These are phyloP conservation scores for Choloepus hoffmanni DNA, from an alignment of 2,113 vertebrate species.

Conservation along the genomic window DNA sequence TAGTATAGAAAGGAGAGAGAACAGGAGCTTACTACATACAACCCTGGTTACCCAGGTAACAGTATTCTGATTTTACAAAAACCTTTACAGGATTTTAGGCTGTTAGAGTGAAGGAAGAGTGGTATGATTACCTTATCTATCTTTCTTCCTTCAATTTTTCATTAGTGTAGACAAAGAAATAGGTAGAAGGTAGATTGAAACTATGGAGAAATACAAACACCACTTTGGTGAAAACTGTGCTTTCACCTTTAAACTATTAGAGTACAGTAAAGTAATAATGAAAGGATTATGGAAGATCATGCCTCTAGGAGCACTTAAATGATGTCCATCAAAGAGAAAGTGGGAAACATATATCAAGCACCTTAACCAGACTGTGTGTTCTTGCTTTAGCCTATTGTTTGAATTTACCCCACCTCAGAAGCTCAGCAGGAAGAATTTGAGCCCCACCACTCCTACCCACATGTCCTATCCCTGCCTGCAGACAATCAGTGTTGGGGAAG, in stretches of 20 bases:
- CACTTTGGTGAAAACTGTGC: slow-evolving; percentile 1
- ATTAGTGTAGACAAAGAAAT: neutral
- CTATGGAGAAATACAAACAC: neutral
- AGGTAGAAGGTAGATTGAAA: neutral
- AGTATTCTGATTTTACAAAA: slow-evolving; percentile 57
- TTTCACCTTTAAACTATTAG: slow-evolving; percentile 35
- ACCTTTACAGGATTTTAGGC: slow-evolving; percentile 9
- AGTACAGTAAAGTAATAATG: neutral
- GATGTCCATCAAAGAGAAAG: neutral
- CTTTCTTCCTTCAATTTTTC: slow-evolving; percentile 53
- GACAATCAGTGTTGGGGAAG: neutral
- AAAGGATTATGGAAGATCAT: neutral
- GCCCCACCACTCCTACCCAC: too few relatives aligned
- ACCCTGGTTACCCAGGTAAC: slow-evolving; percentile 56
- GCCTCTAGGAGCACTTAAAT: neutral
- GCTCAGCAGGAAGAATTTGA: slow-evolving; percentile 2
- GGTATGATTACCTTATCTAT: neutral
- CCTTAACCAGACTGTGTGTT: slow-evolving; percentile 1
- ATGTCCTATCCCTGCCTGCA: neutral
- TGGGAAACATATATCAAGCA: neutral
- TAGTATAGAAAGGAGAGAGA: neutral
- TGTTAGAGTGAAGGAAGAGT: neutral
- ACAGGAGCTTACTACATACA: neutral
- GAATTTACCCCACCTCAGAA: neutral
- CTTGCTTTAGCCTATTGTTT: neutral